A percentile compares a stretch with the other conserved stretches of the same genome.
Conservation (phyloP, 1,140 invertebrate species). For the Watersipora subatra region DNA sequence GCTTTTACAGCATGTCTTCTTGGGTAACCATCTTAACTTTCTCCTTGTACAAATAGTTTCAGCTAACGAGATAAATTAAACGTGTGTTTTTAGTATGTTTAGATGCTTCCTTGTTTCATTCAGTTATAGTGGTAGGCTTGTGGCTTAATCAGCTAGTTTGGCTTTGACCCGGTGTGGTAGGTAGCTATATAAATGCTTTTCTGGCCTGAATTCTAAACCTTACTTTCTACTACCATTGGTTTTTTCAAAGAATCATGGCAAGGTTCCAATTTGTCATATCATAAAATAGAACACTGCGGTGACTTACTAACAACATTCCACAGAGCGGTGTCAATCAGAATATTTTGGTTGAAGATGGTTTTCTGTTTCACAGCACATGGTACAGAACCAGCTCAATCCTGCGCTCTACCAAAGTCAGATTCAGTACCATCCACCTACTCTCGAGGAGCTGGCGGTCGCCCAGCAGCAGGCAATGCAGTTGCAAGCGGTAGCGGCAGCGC, state of each 20-base stretch:
- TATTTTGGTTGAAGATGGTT: slow-evolving; percentile 9
- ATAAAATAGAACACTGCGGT: background rate
- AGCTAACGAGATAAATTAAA: too few relatives aligned
- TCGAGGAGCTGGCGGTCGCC: background rate
- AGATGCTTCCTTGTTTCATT: too few relatives aligned
- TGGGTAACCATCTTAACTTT: too few relatives aligned
- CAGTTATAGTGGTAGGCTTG: too few relatives aligned
- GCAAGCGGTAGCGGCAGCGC: background rate
- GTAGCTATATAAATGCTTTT: background rate
- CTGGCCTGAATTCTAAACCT: background rate
- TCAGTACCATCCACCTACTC: background rate
- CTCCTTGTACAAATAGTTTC: too few relatives aligned
- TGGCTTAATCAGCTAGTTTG: background rate
- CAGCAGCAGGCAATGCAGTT: background rate
- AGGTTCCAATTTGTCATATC: background rate
- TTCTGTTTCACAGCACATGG: slow-evolving; percentile 71
- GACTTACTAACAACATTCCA: background rate
- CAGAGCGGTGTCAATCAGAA: background rate
- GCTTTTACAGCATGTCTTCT: too few relatives aligned
- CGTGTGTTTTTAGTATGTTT: too few relatives aligned
- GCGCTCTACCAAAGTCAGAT: slow-evolving; percentile 34
- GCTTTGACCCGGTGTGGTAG: background rate
- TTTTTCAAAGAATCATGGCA: background rate
- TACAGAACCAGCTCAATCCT: slow-evolving; percentile 73
- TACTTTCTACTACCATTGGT: background rate